Percentiles rank a stretch among this genome's conserved stretches.
phyloP scores from a whole-genome alignment of 2,113 vertebrate species.

The Burhinus bistriatus region DNA sequence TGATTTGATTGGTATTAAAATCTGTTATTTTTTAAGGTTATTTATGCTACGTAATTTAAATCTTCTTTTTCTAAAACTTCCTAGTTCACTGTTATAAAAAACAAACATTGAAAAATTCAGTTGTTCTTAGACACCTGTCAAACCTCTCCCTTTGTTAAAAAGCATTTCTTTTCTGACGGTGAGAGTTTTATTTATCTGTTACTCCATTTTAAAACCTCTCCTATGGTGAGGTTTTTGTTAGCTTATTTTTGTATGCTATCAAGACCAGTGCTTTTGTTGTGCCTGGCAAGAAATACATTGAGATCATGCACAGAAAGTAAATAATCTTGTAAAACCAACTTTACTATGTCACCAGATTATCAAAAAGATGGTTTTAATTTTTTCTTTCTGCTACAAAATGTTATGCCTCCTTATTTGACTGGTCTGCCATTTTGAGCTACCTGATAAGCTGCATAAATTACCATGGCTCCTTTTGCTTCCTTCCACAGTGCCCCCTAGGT shows the following conservation, averaged over 20 bases:
- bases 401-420: neutral
- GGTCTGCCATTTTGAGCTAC: neutral
- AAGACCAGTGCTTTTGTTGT: neutral
- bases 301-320: neutral
- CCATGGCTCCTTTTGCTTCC: neutral
- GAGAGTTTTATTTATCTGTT: neutral
- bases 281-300: neutral
- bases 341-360: neutral
- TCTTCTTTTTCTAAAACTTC: neutral
- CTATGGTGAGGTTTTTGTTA: neutral
- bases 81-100: neutral
- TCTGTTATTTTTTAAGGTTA: neutral
- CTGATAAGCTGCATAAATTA: neutral
- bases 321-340: neutral
- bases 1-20: neutral
- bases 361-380: neutral
- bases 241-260: neutral
- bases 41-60: neutral
- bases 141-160: neutral
- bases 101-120: neutral
- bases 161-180: neutral
- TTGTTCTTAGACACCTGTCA: neutral
- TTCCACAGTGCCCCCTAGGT: slow-evolving; percentile 90
- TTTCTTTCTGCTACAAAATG: rapidly evolving
- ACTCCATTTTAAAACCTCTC: neutral